Evolutionary conservation across 1,140 invertebrate genomes (phyloP).

Genomic region (Drosophila bocki): DNA sequence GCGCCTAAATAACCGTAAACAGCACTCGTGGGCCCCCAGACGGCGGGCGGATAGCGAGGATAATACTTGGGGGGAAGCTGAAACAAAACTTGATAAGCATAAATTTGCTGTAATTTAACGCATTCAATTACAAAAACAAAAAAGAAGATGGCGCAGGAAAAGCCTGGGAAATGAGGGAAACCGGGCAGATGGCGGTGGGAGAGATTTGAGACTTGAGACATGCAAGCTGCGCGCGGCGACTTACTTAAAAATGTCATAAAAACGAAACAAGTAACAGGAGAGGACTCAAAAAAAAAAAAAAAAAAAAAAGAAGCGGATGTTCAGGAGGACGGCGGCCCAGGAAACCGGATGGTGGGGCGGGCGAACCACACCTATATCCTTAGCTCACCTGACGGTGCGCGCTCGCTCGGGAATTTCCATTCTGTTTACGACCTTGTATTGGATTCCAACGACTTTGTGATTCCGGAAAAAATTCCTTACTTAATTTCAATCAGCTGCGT

Average conservation of each 20-base stretch:
- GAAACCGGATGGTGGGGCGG: neutral
- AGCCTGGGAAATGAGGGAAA: slow-evolving; percentile 20
- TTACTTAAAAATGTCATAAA: slow-evolving; percentile 83
- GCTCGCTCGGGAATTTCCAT: slow-evolving; percentile 22
- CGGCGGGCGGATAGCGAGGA: slow-evolving; percentile 19
- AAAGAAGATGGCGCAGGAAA: slow-evolving; percentile 24
- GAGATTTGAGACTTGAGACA: slow-evolving; percentile 34
- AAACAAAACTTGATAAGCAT: slow-evolving; percentile 79
- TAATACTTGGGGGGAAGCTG: slow-evolving; percentile 17
- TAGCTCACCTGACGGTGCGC: slow-evolving; percentile 7
- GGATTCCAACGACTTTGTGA: slow-evolving; percentile 36
- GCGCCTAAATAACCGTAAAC: slow-evolving; percentile 82
- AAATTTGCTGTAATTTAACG: slow-evolving; percentile 82
- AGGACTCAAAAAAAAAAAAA: slow-evolving; percentile 14
- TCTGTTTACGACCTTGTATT: slow-evolving; percentile 39
- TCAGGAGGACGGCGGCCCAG: neutral
- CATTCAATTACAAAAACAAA: slow-evolving; percentile 77
- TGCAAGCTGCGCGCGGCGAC: slow-evolving; percentile 68
- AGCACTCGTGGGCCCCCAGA: slow-evolving; percentile 67
- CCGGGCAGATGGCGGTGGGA: slow-evolving; percentile 2
- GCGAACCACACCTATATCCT: slow-evolving; percentile 12
- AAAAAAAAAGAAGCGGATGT: neutral
- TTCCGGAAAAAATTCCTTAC: slow-evolving; percentile 31
- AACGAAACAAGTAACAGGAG: slow-evolving; percentile 56
- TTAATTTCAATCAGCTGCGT: slow-evolving; percentile 32